phyloP scores from a whole-genome alignment of 1,140 invertebrate genomes.

The Drosophila orosa region DNA sequence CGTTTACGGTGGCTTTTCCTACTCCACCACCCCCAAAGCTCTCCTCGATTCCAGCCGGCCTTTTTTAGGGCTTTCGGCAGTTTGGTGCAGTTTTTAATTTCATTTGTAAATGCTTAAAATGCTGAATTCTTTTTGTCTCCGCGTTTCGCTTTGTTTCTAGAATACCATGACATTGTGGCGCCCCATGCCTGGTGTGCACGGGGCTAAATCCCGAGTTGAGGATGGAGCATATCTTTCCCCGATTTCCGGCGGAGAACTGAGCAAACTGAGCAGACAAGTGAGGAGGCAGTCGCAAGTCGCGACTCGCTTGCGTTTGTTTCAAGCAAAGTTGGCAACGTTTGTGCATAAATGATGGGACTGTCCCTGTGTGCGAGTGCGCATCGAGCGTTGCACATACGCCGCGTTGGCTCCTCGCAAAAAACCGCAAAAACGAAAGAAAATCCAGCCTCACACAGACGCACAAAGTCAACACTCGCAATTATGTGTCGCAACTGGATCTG shows the following conservation, averaged over 20 bases:
- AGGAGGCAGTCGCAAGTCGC: constrained; percentile 62
- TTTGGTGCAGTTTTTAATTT: constrained; percentile 72
- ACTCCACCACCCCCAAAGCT: constrained; percentile 3
- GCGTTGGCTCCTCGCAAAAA: constrained; percentile 52
- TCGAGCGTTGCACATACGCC: constrained; percentile 72
- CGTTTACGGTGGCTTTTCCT: constrained; percentile 25
- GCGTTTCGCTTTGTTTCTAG: constrained; percentile 34
- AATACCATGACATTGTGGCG: constrained; percentile 40
- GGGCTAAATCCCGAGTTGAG: constrained; percentile 20
- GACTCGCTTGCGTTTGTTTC: constrained; percentile 68
- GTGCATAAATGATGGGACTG: constrained; percentile 75
- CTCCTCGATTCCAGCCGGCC: neutral
- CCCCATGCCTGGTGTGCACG: constrained; percentile 18
- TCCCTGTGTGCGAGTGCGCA: constrained; percentile 28
- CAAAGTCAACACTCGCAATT: constrained; percentile 76
- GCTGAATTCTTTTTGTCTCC: constrained; percentile 51
- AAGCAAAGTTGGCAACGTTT: constrained; percentile 73
- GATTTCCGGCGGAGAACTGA: constrained; percentile 23
- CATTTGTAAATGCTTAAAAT: constrained; percentile 76
- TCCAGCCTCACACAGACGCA: constrained; percentile 55
- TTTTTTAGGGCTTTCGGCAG: constrained; percentile 38
- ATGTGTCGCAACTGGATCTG: constrained; percentile 40
- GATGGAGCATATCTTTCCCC: constrained; percentile 21
- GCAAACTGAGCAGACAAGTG: constrained; percentile 49
- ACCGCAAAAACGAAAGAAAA: constrained; percentile 38